These are phyloP conservation scores for Oryzias celebensis DNA, from an alignment of 2,113 vertebrate genomes.

Conservation along the genomic window DNA sequence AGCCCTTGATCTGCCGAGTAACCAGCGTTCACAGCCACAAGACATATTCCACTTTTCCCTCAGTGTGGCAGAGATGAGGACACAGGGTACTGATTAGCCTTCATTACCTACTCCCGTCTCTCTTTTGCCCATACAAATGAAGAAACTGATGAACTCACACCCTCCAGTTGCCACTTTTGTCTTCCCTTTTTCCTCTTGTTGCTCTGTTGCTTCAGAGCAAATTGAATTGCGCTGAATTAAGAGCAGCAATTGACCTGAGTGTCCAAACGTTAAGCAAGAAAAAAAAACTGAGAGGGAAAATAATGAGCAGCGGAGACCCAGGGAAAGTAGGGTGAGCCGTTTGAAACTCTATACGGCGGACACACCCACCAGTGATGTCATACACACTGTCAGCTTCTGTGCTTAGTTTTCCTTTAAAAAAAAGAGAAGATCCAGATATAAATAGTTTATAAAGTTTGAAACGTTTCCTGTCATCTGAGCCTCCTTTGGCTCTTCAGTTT, in stretches of 20 bases:
- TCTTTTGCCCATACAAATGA: constrained; percentile 49
- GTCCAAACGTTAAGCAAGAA: constrained; percentile 11
- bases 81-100: constrained; percentile 56
- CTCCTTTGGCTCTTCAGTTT: constrained; percentile 20
- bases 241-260: constrained; percentile 59
- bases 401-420: background rate
- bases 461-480: constrained; percentile 54
- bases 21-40: constrained; percentile 33
- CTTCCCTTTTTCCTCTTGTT: background rate
- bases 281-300: constrained; percentile 28
- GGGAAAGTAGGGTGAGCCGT: constrained; percentile 66
- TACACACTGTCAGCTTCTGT: constrained; percentile 41
- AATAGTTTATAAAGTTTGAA: constrained; percentile 52
- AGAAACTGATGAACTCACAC: constrained; percentile 65
- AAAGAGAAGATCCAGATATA: constrained; percentile 21
- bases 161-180: constrained; percentile 20
- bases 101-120: constrained; percentile 53
- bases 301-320: constrained; percentile 36
- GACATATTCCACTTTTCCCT: constrained; percentile 63
- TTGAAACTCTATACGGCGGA: constrained; percentile 32
- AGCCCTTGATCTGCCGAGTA: constrained; percentile 4
- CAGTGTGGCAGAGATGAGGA: constrained; percentile 61
- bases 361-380: constrained; percentile 58
- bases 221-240: constrained; percentile 72
- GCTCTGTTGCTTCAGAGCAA: constrained; percentile 51